Percentiles rank a stretch among this genome's conserved stretches.
phyloP scores from a whole-genome alignment of 2,888 invertebrate species.

The Boloria euphrosyne region DNA sequence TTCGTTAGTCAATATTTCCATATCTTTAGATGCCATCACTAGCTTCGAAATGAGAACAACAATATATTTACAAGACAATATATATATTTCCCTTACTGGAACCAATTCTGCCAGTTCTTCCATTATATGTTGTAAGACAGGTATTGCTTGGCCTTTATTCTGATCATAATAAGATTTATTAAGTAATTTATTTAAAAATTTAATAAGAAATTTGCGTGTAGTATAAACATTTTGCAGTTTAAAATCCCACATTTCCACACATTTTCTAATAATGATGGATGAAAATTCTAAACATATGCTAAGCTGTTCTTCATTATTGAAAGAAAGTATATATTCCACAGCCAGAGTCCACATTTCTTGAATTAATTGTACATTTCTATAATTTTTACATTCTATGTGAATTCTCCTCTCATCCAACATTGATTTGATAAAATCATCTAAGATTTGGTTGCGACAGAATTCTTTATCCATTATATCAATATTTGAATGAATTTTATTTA shows the following conservation, averaged over 20 bases:
- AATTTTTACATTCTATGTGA: constrained; percentile 18
- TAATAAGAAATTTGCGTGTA: constrained; percentile 13
- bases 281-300: constrained; percentile 24
- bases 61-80: constrained; percentile 20
- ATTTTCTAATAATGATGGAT: constrained; percentile 17
- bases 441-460: constrained; percentile 44
- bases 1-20: not conserved
- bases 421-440: constrained; percentile 48
- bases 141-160: constrained; percentile 19
- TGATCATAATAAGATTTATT: not conserved
- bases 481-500: constrained; percentile 43
- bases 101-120: constrained; percentile 4
- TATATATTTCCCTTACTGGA: constrained; percentile 21
- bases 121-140: constrained; percentile 24
- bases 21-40: constrained; percentile 4
- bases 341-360: constrained; percentile 47
- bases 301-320: constrained; percentile 17
- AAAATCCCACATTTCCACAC: constrained; percentile 19
- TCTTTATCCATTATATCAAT: constrained; percentile 47
- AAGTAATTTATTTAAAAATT: constrained; percentile 19
- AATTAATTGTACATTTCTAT: constrained; percentile 37
- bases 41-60: constrained; percentile 17
- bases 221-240: not conserved
- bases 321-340: constrained; percentile 35
- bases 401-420: constrained; percentile 43